phyloP scores from a whole-genome alignment of 2,797 vertebrate species.

The Anabacerthia variegaticeps region DNA sequence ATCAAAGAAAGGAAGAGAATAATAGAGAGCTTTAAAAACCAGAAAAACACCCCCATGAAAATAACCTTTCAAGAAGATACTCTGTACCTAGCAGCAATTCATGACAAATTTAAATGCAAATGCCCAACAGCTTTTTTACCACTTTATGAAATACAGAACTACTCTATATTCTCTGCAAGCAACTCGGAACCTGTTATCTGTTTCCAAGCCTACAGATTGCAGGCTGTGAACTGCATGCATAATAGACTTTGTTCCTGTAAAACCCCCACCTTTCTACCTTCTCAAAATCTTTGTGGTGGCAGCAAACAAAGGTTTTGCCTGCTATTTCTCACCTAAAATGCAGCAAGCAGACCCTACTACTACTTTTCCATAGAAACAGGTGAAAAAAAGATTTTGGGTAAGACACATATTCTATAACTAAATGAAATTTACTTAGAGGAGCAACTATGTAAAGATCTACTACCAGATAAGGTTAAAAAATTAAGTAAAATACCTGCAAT shows the following conservation, averaged over 20 bases:
- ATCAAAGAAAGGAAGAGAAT: background rate
- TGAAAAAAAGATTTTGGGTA: background rate
- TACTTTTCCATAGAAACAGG: background rate
- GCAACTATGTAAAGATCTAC: background rate
- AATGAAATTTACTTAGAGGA: background rate
- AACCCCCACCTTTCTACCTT: background rate
- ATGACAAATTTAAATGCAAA: constrained; percentile 52
- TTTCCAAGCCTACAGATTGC: constrained; percentile 16
- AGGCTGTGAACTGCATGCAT: background rate
- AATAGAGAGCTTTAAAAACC: background rate
- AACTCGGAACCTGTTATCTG: constrained; percentile 16
- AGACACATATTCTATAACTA: background rate
- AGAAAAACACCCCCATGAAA: background rate
- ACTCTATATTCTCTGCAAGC: constrained; percentile 13
- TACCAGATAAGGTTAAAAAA: background rate
- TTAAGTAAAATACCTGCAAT: background rate
- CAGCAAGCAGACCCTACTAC: background rate
- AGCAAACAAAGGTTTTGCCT: background rate
- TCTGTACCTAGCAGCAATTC: background rate
- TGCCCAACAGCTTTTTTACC: background rate
- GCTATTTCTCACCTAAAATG: background rate
- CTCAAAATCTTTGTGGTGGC: background rate
- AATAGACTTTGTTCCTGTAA: background rate
- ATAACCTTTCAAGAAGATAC: constrained; percentile 2
- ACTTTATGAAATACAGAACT: background rate